A percentile compares a stretch with the other conserved stretches of the same genome.
Conservation (phyloP, 2,113 vertebrate species). For the Numida meleagris region DNA sequence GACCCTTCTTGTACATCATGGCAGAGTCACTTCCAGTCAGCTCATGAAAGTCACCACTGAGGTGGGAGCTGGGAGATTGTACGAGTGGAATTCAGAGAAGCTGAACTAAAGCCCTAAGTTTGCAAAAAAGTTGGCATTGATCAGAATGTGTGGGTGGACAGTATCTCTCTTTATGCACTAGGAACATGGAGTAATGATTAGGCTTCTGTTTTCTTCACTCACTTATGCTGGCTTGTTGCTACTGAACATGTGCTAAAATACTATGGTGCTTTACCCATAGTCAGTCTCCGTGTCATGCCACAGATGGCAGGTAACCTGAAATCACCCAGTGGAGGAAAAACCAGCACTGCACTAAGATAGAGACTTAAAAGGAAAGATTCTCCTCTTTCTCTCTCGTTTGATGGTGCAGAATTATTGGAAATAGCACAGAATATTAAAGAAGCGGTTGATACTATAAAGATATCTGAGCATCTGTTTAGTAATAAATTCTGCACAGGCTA, state of each 20-base stretch:
- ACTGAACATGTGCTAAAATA: conserved; percentile 56
- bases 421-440: not conserved
- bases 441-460: not conserved
- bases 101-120: conserved; percentile 48
- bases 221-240: conserved; percentile 35
- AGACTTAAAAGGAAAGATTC: not conserved
- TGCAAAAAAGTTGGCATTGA: conserved; percentile 57
- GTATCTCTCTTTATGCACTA: conserved; percentile 66
- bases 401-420: not conserved
- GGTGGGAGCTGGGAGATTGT: not conserved
- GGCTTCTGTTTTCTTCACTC: conserved; percentile 67
- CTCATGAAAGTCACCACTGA: not conserved
- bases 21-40: not conserved
- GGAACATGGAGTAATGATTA: conserved; percentile 73
- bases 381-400: not conserved
- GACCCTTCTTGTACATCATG: not conserved
- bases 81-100: not conserved
- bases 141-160: conserved; percentile 71
- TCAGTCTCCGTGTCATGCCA: conserved; percentile 1
- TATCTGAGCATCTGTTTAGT: not conserved
- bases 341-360: not conserved
- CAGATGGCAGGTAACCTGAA: conserved; percentile 49
- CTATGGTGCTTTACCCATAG: conserved; percentile 13
- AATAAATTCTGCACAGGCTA: not conserved
- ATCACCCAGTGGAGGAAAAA: conserved; percentile 30